Evolutionary conservation across 2,888 invertebrate genomes (phyloP), one percentile per base, ranked within the genome.

Genomic region (Leptopilina syphax): DNA sequence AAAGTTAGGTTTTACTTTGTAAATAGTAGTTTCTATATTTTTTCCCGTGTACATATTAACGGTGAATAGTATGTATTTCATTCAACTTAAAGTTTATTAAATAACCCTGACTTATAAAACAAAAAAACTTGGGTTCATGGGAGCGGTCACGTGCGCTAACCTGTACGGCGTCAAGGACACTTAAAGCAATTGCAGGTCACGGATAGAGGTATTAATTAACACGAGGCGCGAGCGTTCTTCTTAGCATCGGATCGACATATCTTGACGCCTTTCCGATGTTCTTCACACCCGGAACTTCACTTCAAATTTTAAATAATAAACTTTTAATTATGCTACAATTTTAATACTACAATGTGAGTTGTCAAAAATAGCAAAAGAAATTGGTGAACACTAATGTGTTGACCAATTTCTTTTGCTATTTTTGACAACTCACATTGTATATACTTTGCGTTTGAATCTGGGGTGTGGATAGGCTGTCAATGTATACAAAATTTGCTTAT

Each of bases 151-250:
- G 77, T 81, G 80, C 83, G 83, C 83, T 84, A 82, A 81, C 34
- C 84, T 82, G 81, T 83, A 83, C 83, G 84, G 84, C 83, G 84
- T 83, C 80, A 80, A 79, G 83, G 82, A 79, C 82, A 79, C 81
- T 84, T 83, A 84, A 84, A 82, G 83, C 83, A 84, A 84, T 84
- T 84, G 82, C 84, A 77, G 84, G 82, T 83, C 84, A 83, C 82
- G 84, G 83, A 83, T 84, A 82, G 83, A 84, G 84, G 84, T 83
- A 84, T 84, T 84, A 82, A 83, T 84, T 84, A 83, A 82, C 84
- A 82, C 84, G 82, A 77, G 82, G 84, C 84, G 84, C 80, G 81
- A 84, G 83, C 83, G 83, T 82, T 80, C 78, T 82, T 81, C 78
- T 84, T 81, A 79, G 80, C 82, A 80, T 81, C 77, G 80, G 78